Conservation (phyloP, 2,888 invertebrate species). For the Prosopocoilus inquinatus region DNA sequence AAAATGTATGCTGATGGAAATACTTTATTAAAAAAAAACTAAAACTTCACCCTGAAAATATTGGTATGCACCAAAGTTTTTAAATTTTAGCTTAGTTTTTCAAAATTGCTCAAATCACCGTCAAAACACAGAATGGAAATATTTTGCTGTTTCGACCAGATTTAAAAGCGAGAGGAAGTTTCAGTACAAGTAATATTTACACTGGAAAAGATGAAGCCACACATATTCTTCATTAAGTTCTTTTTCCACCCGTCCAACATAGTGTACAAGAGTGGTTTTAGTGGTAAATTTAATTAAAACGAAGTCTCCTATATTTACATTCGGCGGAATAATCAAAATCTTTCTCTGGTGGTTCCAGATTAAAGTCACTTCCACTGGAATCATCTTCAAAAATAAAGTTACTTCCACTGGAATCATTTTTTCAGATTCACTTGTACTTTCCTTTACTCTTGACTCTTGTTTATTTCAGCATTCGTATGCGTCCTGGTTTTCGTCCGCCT, state of each 20-base stretch:
- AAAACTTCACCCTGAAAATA: not conserved
- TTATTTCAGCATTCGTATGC: no score
- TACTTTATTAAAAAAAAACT: not conserved
- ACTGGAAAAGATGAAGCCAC: not conserved
- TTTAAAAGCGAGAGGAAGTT: not conserved
- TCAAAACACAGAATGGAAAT: not conserved
- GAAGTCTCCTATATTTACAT: not conserved
- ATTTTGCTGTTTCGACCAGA: not conserved
- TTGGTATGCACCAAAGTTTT: not conserved
- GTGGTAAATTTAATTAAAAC: not conserved
- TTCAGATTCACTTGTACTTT: not conserved
- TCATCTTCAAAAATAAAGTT: not conserved
- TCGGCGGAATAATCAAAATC: not conserved
- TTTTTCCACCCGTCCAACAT: not conserved
- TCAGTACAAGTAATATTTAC: not conserved
- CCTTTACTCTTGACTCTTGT: not conserved
- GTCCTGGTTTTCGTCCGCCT: no score
- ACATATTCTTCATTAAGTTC: not conserved
- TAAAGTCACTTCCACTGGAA: not conserved
- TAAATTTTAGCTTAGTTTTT: not conserved
- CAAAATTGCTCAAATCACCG: not conserved
- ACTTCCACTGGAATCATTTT: not conserved
- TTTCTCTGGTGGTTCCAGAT: not conserved
- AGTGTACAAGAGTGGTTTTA: not conserved
- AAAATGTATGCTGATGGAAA: not conserved